A percentile compares a stretch with the other conserved stretches of the same genome.
phyloP scores from a whole-genome alignment of 1,140 invertebrate species.

The Ylistrum balloti region DNA sequence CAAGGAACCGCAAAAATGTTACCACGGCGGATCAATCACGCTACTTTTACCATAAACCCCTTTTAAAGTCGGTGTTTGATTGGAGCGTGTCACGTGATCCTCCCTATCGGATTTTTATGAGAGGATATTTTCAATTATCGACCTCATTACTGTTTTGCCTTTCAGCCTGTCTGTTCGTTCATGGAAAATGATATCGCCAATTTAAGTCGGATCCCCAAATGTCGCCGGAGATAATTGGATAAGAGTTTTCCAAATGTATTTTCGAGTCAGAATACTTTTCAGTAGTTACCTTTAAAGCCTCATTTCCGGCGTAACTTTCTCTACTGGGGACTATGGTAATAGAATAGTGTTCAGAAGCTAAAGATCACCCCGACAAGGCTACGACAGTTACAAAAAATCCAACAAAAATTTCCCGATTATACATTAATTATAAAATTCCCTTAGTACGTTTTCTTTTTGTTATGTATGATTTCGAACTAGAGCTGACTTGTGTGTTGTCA shows the following conservation, averaged over 20 bases:
- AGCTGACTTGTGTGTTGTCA: background rate
- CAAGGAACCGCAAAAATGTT: slow-evolving; percentile 12
- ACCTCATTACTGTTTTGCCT: slow-evolving; percentile 9
- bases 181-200: slow-evolving; percentile 38
- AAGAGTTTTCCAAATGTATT: slow-evolving; percentile 40
- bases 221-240: slow-evolving; percentile 17
- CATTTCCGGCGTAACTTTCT: slow-evolving; percentile 31
- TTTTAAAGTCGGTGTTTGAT: slow-evolving; percentile 28
- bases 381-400: slow-evolving; percentile 4
- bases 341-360: background rate
- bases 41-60: background rate
- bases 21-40: background rate
- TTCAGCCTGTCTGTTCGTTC: slow-evolving; percentile 32
- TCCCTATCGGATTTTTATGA: slow-evolving; percentile 34
- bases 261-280: slow-evolving; percentile 38
- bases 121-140: slow-evolving; percentile 39
- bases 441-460: slow-evolving; percentile 1
- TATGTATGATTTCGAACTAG: slow-evolving; percentile 21
- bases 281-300: slow-evolving; percentile 23
- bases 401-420: slow-evolving; percentile 8
- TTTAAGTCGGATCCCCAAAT: slow-evolving; percentile 17
- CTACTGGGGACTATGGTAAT: slow-evolving; percentile 2
- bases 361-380: background rate
- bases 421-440: slow-evolving; percentile 21
- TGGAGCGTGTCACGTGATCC: background rate